Conservation (phyloP, 1,140 invertebrate species). For the Heliconius eleuchia region DNA sequence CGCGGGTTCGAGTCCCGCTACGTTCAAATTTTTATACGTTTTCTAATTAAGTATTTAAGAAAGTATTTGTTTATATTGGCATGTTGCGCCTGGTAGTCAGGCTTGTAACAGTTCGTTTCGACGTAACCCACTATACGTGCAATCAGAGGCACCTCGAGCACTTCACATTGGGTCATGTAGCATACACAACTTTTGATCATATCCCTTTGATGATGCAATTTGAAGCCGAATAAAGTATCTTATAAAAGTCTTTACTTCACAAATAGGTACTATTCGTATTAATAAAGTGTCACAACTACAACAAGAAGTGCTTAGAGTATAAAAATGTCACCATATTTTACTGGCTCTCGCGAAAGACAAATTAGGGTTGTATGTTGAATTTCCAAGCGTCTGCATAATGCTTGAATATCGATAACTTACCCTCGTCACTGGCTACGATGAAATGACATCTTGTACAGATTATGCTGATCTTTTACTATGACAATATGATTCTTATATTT, state of each 20-base stretch:
- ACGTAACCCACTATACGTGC: no score
- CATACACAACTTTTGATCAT: no score
- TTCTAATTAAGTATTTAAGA: no score
- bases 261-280: background rate
- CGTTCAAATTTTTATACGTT: no score
- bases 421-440: constrained; percentile 17
- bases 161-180: no score
- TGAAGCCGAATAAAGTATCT: background rate
- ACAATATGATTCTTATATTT: background rate
- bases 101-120: no score
- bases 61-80: no score
- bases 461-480: background rate
- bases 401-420: constrained; percentile 32
- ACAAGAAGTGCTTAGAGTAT: constrained; percentile 24
- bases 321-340: constrained; percentile 32
- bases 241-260: background rate
- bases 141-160: no score
- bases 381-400: constrained; percentile 31
- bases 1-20: no score
- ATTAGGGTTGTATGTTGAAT: constrained; percentile 32
- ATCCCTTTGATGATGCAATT: no score
- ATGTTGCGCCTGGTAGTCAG: no score
- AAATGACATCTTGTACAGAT: constrained; percentile 2
- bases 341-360: constrained; percentile 20
- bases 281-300: constrained; percentile 19